These are phyloP conservation scores for Oophaga pumilio DNA, from an alignment of 2,113 vertebrate genomes.

Conservation along the genomic window DNA sequence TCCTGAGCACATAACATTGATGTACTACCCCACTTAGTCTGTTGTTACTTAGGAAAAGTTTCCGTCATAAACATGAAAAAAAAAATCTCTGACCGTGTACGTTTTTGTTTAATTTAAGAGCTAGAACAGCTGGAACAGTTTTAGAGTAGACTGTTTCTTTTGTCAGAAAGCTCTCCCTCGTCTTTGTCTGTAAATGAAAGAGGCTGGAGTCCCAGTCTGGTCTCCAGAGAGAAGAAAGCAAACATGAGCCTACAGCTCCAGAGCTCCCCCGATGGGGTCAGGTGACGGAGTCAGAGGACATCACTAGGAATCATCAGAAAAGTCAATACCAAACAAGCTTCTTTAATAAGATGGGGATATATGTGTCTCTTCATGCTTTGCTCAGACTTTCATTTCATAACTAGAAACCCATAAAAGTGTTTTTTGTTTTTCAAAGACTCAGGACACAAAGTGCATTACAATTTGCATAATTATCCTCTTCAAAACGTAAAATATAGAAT, in stretches of 20 bases:
- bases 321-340: conserved; percentile 60
- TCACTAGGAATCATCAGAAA: conserved; percentile 76
- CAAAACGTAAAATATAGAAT: conserved; percentile 18
- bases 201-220: conserved; percentile 66
- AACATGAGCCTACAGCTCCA: conserved; percentile 75
- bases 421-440: neutral
- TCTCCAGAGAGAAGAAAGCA: conserved; percentile 75
- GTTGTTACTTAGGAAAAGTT: conserved; percentile 41
- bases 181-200: conserved; percentile 76
- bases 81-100: conserved; percentile 50
- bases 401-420: conserved; percentile 1
- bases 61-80: conserved; percentile 43
- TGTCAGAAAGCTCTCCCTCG: conserved; percentile 71
- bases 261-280: conserved; percentile 74
- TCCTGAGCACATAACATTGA: conserved; percentile 40
- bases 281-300: conserved; percentile 78
- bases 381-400: conserved; percentile 7
- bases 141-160: conserved; percentile 64
- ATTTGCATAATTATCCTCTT: conserved; percentile 36
- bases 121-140: conserved; percentile 78
- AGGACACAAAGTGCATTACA: conserved; percentile 14
- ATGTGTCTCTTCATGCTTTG: conserved; percentile 25
- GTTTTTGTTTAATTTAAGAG: conserved; percentile 61
- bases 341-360: conserved; percentile 46
- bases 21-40: conserved; percentile 43